Conservation (phyloP, 2,888 invertebrate genomes). For the Cantharis nigra region DNA sequence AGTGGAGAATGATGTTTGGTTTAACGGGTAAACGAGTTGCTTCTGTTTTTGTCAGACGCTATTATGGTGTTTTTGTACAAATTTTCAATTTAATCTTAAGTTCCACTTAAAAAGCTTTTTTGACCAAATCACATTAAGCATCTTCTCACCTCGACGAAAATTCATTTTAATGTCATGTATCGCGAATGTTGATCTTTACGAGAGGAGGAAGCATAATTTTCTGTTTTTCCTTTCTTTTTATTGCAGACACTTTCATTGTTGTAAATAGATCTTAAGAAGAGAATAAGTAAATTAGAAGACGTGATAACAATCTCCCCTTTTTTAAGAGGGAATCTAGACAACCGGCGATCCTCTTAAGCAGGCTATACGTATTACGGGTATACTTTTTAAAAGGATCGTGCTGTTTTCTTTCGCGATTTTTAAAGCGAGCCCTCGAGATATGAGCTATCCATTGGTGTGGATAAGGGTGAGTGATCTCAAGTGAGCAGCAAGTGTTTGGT, state of each 20-base stretch:
- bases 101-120: slow-evolving; percentile 9
- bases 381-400: slow-evolving; percentile 49
- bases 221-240: slow-evolving; percentile 42
- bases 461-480: slow-evolving; percentile 39
- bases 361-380: slow-evolving; percentile 41
- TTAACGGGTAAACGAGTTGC: slow-evolving; percentile 54
- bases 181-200: slow-evolving; percentile 30
- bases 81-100: slow-evolving; percentile 28
- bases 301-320: slow-evolving; percentile 78
- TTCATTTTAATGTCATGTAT: slow-evolving; percentile 17
- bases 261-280: slow-evolving; percentile 77
- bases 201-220: slow-evolving; percentile 29
- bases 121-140: neutral
- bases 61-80: slow-evolving; percentile 35
- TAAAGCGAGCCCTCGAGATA: slow-evolving; percentile 51
- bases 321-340: slow-evolving; percentile 54
- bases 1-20: slow-evolving; percentile 58
- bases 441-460: slow-evolving; percentile 46
- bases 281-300: slow-evolving; percentile 82
- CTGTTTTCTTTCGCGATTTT: slow-evolving; percentile 50
- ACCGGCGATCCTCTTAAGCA: slow-evolving; percentile 45
- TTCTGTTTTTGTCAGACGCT: slow-evolving; percentile 45
- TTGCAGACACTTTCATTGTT: slow-evolving; percentile 53
- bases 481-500: slow-evolving; percentile 45
- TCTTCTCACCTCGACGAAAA: slow-evolving; percentile 2